A percentile compares a stretch with the other conserved stretches of the same genome.
Evolutionary conservation across 2,797 vertebrate genomes (phyloP).

Genomic region (Hippocampus kuda): DNA sequence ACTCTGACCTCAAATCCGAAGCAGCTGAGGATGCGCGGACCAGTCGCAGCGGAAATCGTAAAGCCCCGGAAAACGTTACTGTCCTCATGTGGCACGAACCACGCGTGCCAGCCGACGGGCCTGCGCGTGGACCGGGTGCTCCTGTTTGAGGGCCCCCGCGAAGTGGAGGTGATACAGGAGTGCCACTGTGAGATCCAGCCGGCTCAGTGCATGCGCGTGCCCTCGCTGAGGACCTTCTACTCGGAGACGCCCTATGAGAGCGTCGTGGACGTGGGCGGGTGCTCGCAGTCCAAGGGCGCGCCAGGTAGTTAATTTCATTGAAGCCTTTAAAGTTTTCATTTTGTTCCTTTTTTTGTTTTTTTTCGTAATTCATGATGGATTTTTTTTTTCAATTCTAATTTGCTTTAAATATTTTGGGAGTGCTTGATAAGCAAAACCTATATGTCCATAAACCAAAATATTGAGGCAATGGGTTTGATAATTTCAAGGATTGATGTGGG

Average conservation of each 20-base stretch:
- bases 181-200: constrained; percentile 65
- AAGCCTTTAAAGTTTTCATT: constrained; percentile 9
- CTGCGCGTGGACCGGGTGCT: constrained; percentile 59
- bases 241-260: constrained; percentile 67
- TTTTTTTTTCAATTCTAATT: too few species aligned
- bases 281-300: constrained; percentile 53
- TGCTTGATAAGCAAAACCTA: too few species aligned
- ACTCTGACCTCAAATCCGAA: background rate
- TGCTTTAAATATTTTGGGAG: too few species aligned
- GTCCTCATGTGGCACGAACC: constrained; percentile 58
- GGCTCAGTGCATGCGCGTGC: constrained; percentile 59
- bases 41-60: background rate
- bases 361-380: too few species aligned
- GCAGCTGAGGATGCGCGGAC: constrained; percentile 25
- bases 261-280: constrained; percentile 65
- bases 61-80: constrained; percentile 17
- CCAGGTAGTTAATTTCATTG: constrained; percentile 44
- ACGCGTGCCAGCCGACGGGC: constrained; percentile 57
- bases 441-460: too few species aligned
- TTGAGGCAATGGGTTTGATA: too few species aligned
- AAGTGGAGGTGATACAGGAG: constrained; percentile 67
- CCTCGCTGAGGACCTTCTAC: constrained; percentile 67
- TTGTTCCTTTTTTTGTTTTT: background rate
- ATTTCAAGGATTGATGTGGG: too few species aligned
- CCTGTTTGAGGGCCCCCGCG: constrained; percentile 57